Evolutionary conservation across 2,113 vertebrate genomes (phyloP).

Genomic region (Mormoops blainvillei): DNA sequence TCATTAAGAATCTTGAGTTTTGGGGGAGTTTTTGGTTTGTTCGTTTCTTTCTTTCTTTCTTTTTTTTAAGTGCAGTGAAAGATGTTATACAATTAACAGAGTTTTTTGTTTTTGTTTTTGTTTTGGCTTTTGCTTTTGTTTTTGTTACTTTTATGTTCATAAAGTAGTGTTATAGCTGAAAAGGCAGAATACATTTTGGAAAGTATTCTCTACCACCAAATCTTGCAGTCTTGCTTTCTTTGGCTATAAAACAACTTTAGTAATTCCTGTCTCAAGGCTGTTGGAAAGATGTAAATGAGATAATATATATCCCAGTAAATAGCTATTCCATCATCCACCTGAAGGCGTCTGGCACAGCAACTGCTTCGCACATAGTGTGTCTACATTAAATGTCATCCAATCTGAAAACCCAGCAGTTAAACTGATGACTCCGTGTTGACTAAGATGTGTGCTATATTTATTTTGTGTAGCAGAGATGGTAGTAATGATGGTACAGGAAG

Average conservation of each 20-base stretch:
- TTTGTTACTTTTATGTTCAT: not conserved
- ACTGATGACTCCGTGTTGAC: not conserved
- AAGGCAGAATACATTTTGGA: not conserved
- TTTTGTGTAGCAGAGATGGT: not conserved
- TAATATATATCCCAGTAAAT: not conserved
- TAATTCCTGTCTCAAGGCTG: not conserved
- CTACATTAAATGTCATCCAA: not conserved
- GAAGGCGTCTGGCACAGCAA: not conserved
- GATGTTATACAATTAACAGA: not conserved
- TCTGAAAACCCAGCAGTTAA: not conserved
- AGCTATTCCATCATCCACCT: not conserved
- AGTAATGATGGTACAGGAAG: not conserved
- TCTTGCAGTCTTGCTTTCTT: not conserved
- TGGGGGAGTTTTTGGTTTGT: not conserved
- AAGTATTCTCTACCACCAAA: not conserved
- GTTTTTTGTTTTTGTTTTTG: not conserved
- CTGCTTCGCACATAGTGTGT: not conserved
- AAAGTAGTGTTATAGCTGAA: not conserved
- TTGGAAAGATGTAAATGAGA: not conserved
- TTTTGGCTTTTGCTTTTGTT: not conserved
- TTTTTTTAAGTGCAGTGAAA: constrained; percentile 8
- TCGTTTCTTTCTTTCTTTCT: not conserved
- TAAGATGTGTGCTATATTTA: not conserved
- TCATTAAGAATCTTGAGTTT: not conserved
- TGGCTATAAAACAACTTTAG: not conserved